phyloP scores from a whole-genome alignment of 2,888 invertebrate species.

The Zygogramma bicolorata region DNA sequence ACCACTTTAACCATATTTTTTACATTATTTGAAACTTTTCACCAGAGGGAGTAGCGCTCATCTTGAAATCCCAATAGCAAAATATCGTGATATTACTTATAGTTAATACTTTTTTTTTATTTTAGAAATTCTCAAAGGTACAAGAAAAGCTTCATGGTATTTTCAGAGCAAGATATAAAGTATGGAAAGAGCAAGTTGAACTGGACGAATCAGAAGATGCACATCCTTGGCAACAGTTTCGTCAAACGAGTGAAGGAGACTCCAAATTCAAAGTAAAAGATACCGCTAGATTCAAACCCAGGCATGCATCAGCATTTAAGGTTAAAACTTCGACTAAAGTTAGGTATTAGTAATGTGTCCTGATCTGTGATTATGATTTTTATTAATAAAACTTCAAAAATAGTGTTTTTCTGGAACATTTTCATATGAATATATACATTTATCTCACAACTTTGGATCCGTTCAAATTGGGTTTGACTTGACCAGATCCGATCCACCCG shows the following conservation, averaged over 20 bases:
- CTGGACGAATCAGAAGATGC: constrained; percentile 67
- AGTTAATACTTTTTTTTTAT: neutral
- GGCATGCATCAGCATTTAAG: constrained; percentile 57
- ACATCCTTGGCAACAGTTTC: constrained; percentile 78
- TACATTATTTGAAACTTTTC: no score
- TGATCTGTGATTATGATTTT: constrained; percentile 8
- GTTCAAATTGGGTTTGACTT: no score
- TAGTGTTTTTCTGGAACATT: neutral
- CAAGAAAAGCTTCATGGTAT: constrained; percentile 64
- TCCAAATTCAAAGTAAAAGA: constrained; percentile 57
- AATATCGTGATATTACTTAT: neutral
- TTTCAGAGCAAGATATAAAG: constrained; percentile 68
- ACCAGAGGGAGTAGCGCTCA: no score
- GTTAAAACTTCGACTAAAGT: constrained; percentile 58
- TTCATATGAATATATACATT: neutral
- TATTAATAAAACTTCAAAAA: neutral
- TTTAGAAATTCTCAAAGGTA: constrained; percentile 45
- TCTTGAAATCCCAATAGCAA: no score
- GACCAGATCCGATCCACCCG: no score
- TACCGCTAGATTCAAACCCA: constrained; percentile 60
- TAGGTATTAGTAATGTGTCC: constrained; percentile 18
- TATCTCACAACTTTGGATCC: neutral
- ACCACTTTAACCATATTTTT: no score
- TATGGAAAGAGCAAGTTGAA: constrained; percentile 68
- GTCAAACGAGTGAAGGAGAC: constrained; percentile 57